A percentile compares a stretch with the other conserved stretches of the same genome.
Evolutionary conservation across 2,797 vertebrate genomes (phyloP).

Genomic region (Mormyrops attenuatus): DNA sequence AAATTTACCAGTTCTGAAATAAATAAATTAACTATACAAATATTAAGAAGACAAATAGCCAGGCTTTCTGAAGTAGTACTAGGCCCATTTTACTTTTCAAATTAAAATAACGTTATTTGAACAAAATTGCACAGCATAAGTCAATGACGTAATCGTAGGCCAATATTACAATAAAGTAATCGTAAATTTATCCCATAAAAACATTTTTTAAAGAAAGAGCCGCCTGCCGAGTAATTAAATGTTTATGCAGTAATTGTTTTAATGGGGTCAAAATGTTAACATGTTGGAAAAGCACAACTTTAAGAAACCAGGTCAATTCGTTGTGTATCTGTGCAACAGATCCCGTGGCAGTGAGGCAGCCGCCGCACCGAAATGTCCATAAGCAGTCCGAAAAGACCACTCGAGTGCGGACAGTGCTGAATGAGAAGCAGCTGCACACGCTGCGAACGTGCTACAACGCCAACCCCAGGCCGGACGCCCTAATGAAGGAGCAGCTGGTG

Average conservation of each 20-base stretch:
- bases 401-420: slow-evolving; percentile 86
- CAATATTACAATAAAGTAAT: not conserved
- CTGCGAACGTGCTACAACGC: slow-evolving; percentile 89
- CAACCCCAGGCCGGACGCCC: slow-evolving; percentile 88
- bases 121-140: not conserved
- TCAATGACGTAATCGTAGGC: not conserved
- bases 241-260: not conserved
- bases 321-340: slow-evolving; percentile 45
- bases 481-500: slow-evolving; percentile 95
- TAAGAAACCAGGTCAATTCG: not conserved
- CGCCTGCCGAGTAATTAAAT: not conserved
- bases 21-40: not conserved
- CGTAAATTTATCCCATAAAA: not conserved
- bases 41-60: not conserved
- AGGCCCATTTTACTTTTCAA: not conserved
- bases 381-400: slow-evolving; percentile 87
- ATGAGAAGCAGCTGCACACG: slow-evolving; percentile 90
- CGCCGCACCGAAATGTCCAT: slow-evolving; percentile 76
- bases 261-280: not conserved
- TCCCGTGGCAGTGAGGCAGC: slow-evolving; percentile 67
- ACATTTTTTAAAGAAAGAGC: not conserved
- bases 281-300: not conserved
- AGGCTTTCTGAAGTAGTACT: not conserved
- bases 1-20: not conserved
- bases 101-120: not conserved